Evolutionary conservation across 1,140 invertebrate genomes (phyloP).

Genomic region (Drosophila seguyi): DNA sequence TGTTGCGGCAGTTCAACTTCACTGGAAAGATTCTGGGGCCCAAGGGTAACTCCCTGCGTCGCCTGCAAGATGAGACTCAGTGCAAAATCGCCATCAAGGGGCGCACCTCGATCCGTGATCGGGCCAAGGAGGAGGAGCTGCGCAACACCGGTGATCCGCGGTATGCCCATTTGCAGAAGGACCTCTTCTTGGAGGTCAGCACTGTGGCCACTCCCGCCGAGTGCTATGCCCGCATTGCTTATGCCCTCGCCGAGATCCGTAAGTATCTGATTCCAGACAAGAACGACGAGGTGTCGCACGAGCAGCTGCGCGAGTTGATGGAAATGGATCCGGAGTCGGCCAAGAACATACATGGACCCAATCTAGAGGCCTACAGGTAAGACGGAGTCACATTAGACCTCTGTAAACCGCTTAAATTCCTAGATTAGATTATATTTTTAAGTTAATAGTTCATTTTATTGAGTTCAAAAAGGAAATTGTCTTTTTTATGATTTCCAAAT

Average conservation of each 20-base stretch:
- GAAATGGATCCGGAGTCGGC: conserved; percentile 80
- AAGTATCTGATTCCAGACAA: conserved; percentile 90
- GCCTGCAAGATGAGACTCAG: conserved; percentile 95
- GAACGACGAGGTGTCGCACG: conserved; percentile 84
- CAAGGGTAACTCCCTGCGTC: conserved; percentile 94
- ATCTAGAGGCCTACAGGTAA: conserved; percentile 70
- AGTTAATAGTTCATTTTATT: too few relatives aligned
- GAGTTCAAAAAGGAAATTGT: too few relatives aligned
- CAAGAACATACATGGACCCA: conserved; percentile 69
- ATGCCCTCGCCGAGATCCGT: conserved; percentile 92
- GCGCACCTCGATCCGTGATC: conserved; percentile 94
- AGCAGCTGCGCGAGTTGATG: conserved; percentile 79
- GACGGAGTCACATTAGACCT: background rate
- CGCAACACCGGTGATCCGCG: conserved; percentile 93
- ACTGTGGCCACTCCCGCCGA: conserved; percentile 93
- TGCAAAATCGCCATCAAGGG: conserved; percentile 96
- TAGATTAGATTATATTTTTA: background rate
- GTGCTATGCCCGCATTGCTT: conserved; percentile 93
- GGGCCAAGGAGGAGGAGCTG: conserved; percentile 95
- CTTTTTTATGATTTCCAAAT: too few relatives aligned
- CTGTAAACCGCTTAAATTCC: background rate
- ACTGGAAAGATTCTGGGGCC: conserved; percentile 96
- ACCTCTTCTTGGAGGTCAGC: conserved; percentile 95
- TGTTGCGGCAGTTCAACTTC: conserved; percentile 93
- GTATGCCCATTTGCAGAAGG: conserved; percentile 94